Evolutionary conservation across 2,888 invertebrate species (phyloP).

Genomic region (Himalopsyche anomala): DNA sequence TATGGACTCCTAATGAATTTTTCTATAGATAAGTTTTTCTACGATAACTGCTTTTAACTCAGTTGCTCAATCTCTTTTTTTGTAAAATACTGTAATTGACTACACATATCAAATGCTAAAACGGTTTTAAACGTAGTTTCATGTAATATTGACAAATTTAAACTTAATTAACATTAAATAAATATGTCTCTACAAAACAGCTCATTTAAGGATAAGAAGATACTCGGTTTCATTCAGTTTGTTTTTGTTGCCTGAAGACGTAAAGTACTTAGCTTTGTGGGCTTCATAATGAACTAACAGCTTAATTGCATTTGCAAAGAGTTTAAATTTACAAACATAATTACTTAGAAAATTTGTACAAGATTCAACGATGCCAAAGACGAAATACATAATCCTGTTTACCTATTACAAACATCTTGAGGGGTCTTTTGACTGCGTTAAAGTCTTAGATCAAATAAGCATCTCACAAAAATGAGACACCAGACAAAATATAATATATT

Average conservation of each 20-base stretch:
- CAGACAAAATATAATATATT: no score
- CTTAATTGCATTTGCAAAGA: constrained; percentile 40
- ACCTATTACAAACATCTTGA: not conserved
- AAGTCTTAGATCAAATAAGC: not conserved
- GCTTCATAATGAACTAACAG: constrained; percentile 23
- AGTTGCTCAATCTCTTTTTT: no score
- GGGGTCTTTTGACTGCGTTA: not conserved
- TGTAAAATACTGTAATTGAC: no score
- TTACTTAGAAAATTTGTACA: constrained; percentile 28
- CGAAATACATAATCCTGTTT: not conserved
- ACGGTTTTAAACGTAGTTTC: no score
- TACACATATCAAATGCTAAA: no score
- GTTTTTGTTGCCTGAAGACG: constrained; percentile 16
- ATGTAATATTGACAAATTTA: no score
- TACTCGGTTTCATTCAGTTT: not conserved
- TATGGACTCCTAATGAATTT: no score
- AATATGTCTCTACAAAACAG: no score
- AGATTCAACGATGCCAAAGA: constrained; percentile 24
- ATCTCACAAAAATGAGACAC: no score
- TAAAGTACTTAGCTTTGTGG: constrained; percentile 17
- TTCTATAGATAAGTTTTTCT: no score
- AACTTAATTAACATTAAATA: no score
- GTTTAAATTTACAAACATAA: constrained; percentile 40
- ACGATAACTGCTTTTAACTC: no score
- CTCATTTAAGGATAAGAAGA: not conserved